Evolutionary conservation across 2,113 vertebrate genomes (phyloP), one percentile per base, ranked within the genome.

Genomic region (Poecilia latipinna): DNA sequence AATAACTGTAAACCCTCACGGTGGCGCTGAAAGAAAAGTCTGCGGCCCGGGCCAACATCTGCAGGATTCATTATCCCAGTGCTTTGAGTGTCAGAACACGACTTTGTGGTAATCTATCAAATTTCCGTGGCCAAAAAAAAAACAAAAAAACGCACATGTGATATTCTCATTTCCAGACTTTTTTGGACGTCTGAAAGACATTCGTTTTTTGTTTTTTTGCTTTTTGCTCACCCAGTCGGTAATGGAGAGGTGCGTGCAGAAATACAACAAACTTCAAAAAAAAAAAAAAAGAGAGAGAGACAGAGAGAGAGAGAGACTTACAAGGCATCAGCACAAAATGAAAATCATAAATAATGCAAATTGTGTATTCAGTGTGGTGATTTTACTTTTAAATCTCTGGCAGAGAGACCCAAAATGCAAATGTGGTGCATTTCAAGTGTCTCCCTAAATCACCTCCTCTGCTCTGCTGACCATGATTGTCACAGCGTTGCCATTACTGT

Each of bases 311-410:
- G 35, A 37, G 35, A 60, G 54, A n/a, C 70, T 67, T 31, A 31
- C 39, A 19, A 1, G 17, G 54, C 42, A 37, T 61, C 42, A 71
- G 68, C 70, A 42, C 37, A 75, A 75, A 73, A 68, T 69, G 61
- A 86, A 57, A 75, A 90, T 87, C 75, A 85, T 17, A 61, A 74
- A 90, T 87, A 81, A 85, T 15, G 22, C 10, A 17, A 24, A 60
- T 31, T 48, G 76, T 48, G 78, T 39, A 68, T 51, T 42, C 44
- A 68, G 54, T 57, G 72, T 29, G 82, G 68, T 61, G 67, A 74
- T 76, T 70, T 80, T 63, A 29, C 78, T 78, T 80, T 64, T 76
- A 78, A 77, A 75, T 67, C 31, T 62, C 66, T 69, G 7, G 37
- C 70, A 68, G 29, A 69, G 33, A 63, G 39, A 51, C 61, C 51